These are phyloP conservation scores for Mythimna pallens DNA, from an alignment of 2,888 invertebrate species.

Conservation along the genomic window DNA sequence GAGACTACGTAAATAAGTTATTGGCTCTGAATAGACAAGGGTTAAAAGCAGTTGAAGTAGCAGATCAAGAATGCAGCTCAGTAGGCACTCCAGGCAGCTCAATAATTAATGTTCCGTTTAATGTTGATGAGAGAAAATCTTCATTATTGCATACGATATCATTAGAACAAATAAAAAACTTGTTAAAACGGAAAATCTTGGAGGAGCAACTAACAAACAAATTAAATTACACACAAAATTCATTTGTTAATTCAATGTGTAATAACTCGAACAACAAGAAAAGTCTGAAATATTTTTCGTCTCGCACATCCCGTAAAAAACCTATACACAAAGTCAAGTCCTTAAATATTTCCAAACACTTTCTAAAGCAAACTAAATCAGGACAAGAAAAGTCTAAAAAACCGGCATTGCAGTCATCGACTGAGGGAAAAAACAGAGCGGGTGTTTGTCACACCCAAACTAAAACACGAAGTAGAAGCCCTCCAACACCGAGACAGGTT, in stretches of 20 bases:
- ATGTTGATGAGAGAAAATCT: slow-evolving; percentile 70
- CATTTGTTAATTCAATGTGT: slow-evolving; percentile 18
- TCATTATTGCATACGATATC: slow-evolving; percentile 77
- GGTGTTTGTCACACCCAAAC: slow-evolving; percentile 34
- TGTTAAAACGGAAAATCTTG: slow-evolving; percentile 77
- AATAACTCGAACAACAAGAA: slow-evolving; percentile 32
- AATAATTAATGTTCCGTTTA: slow-evolving; percentile 81
- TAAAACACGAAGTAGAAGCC: slow-evolving; percentile 72
- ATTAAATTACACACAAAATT: slow-evolving; percentile 35
- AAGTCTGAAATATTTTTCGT: slow-evolving; percentile 28
- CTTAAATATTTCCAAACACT: slow-evolving; percentile 82
- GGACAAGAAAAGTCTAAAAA: slow-evolving; percentile 44
- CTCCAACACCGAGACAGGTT: slow-evolving; percentile 71
- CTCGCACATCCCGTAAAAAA: slow-evolving; percentile 70
- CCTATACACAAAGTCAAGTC: slow-evolving; percentile 85
- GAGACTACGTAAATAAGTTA: slow-evolving; percentile 83
- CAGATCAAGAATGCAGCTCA: slow-evolving; percentile 86
- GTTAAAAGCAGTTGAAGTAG: slow-evolving; percentile 82
- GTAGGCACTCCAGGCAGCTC: slow-evolving; percentile 87
- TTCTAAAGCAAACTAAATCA: slow-evolving; percentile 65
- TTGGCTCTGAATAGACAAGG: slow-evolving; percentile 82
- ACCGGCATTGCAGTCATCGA: slow-evolving; percentile 65
- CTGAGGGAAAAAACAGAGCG: slow-evolving; percentile 58
- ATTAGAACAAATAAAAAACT: slow-evolving; percentile 80
- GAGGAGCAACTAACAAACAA: slow-evolving; percentile 63